A percentile compares a stretch with the other conserved stretches of the same genome.
phyloP scores from a whole-genome alignment of 2,113 vertebrate species.

The Tiliqua scincoides region DNA sequence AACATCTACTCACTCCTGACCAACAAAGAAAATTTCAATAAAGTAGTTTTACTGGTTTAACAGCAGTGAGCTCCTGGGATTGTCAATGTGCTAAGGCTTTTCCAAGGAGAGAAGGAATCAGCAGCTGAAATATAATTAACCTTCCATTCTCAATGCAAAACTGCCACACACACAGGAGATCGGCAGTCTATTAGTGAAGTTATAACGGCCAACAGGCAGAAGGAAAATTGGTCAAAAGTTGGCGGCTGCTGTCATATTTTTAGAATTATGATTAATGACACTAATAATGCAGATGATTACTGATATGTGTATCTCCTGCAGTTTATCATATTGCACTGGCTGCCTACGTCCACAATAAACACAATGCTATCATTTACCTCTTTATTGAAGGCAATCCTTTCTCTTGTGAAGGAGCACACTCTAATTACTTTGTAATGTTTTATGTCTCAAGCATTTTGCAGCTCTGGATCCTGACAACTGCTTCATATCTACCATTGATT shows the following conservation, averaged over 20 bases:
- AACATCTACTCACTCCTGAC: constrained; percentile 87
- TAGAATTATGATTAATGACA: constrained; percentile 92
- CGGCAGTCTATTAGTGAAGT: constrained; percentile 82
- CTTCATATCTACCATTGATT: constrained; percentile 85
- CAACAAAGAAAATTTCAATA: constrained; percentile 89
- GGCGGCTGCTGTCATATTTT: constrained; percentile 85
- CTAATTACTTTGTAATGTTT: constrained; percentile 90
- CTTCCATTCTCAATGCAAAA: constrained; percentile 90
- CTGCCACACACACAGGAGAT: constrained; percentile 81
- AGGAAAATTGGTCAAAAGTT: constrained; percentile 85
- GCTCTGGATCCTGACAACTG: constrained; percentile 85
- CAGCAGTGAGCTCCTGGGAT: constrained; percentile 80
- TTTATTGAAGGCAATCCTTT: constrained; percentile 84
- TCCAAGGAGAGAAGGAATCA: constrained; percentile 84
- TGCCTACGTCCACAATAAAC: constrained; percentile 90
- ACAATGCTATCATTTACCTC: constrained; percentile 90
- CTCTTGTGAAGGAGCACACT: constrained; percentile 82
- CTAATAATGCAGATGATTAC: constrained; percentile 93
- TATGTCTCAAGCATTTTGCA: constrained; percentile 87
- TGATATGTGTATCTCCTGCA: constrained; percentile 86
- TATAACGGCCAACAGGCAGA: constrained; percentile 84
- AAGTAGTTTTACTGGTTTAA: constrained; percentile 84
- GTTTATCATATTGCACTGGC: constrained; percentile 90
- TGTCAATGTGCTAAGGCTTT: constrained; percentile 83
- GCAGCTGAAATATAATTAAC: constrained; percentile 96